Evolutionary conservation across 1,140 invertebrate species (phyloP).

Genomic region (Drosophila sp.): DNA sequence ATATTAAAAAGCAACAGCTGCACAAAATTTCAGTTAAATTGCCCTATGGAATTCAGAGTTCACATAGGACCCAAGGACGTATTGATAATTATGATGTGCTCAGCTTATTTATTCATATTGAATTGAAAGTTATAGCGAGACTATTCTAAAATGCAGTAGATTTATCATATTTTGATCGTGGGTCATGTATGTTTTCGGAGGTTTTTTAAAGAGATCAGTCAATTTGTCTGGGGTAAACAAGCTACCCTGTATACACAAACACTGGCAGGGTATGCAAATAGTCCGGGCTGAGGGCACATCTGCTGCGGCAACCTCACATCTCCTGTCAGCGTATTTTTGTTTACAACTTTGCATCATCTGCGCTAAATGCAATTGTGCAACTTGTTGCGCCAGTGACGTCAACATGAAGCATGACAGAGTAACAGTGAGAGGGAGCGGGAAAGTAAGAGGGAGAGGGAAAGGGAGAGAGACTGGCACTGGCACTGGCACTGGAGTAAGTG

Average conservation of each 20-base stretch:
- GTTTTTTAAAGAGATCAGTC: no score
- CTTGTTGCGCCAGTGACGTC: slow-evolving; percentile 69
- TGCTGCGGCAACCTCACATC: slow-evolving; percentile 18
- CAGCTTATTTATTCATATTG: no score
- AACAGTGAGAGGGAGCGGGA: no score
- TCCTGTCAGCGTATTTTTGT: slow-evolving; percentile 51
- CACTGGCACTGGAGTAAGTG: slow-evolving; percentile 24
- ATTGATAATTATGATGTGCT: no score
- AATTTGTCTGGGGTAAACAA: not conserved
- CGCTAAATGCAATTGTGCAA: slow-evolving; percentile 65
- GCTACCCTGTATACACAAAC: not conserved
- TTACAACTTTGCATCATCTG: slow-evolving; percentile 45
- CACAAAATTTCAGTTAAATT: no score
- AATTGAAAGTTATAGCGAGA: not conserved
- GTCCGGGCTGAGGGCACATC: slow-evolving; percentile 10
- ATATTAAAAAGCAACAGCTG: no score
- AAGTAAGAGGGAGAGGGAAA: not conserved
- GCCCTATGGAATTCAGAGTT: no score
- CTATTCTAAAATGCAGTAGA: not conserved
- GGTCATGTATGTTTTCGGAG: no score
- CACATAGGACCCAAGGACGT: no score
- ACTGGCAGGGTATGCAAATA: not conserved
- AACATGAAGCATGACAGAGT: slow-evolving; percentile 1
- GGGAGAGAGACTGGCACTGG: no score
- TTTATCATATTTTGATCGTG: not conserved